Evolutionary conservation across 2,797 vertebrate genomes (phyloP).

Genomic region (Sebastes diaconus): DNA sequence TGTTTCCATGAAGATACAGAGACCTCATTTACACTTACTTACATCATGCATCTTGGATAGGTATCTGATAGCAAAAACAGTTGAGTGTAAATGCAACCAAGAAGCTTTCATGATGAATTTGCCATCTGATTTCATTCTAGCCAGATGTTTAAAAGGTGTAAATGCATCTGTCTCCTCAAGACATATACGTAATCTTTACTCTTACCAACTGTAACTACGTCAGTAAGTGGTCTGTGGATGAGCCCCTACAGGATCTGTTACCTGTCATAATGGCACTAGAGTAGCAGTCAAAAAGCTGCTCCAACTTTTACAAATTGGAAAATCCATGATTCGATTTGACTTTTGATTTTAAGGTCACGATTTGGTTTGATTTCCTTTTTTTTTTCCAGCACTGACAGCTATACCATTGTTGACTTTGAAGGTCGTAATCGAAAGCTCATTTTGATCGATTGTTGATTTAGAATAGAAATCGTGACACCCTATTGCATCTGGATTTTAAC

Average conservation of each 20-base stretch:
- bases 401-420: too few species aligned
- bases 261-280: neutral
- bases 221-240: neutral
- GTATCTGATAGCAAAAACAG: neutral
- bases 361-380: too few species aligned
- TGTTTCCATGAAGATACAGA: slow-evolving; percentile 27
- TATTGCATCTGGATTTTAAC: neutral
- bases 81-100: neutral
- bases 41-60: neutral
- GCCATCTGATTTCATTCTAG: neutral
- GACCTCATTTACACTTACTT: neutral
- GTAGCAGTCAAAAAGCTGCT: neutral
- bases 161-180: neutral
- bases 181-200: neutral
- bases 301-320: neutral
- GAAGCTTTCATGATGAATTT: neutral
- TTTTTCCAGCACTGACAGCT: too few species aligned
- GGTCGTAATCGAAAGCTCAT: too few species aligned
- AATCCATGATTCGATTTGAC: too few species aligned
- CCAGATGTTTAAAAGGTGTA: neutral
- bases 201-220: neutral
- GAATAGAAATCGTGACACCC: too few species aligned
- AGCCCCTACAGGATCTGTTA: neutral
- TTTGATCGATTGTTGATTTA: too few species aligned
- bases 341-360: too few species aligned